Base-by-base conservation (phyloP, 1,140 invertebrate species). In the Pseudomyrmex flavicornis region DNA sequence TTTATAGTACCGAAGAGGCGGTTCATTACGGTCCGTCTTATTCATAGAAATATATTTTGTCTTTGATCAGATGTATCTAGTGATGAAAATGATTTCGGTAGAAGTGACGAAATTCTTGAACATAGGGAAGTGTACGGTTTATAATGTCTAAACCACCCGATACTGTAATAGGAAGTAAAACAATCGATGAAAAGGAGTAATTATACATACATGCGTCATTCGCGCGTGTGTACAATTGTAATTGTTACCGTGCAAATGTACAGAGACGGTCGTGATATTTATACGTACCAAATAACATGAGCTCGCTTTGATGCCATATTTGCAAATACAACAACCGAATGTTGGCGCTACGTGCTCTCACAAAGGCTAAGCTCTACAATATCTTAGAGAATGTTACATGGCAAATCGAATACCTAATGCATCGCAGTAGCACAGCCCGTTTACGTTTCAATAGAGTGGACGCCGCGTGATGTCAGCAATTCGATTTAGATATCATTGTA, bases 371-470 rank as follows among this genome's bases (percentile, higher is more conserved):
- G 89, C 94, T 92, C 20, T 75, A 77, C 10, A 58, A 83, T 22
- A 73, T 50, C 10, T 74, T 94, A n/a, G 92, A 95, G 74, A 91
- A 91, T 73, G 93, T 93, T 5, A 90, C 95, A 75, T 95, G 94
- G 93, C 95, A 94, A 94, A 94, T 94, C 0, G 95, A 95, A 84
- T 94, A 95, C 85, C 93, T 95, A 15, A 88, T 95, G 52, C 88
- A 95, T 20, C 90, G 95, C 79, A 93, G 93, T 85, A 93, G 93
- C 13, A 91, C 91, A 3, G 85, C 89, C 54, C 91, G 94, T 89
- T 85, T 94, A 20, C 89, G 88, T 77, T 91, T 91, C 66, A 88
- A 91, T 5, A 89, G 85, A 3, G 62, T 89, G 5, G 90, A 93
- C 50, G 83, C 94, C 56, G 91, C 93, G 9, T 93, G 93, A 86